Conservation (phyloP, 2,797 vertebrate species). For the Sebastes vulpes region DNA sequence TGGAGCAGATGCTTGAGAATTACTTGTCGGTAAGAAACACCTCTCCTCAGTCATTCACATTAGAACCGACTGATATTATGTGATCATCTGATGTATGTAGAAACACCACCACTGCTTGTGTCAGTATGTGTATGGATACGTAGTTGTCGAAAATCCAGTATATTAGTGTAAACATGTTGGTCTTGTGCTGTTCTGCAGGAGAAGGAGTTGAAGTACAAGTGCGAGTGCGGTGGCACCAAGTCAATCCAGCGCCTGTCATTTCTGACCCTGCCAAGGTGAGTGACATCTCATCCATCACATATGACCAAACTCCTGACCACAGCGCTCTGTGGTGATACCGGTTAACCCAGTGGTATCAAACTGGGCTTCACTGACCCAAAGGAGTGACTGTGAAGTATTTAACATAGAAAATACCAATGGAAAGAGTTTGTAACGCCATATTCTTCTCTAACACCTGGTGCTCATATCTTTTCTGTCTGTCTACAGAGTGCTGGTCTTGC, state of each 20-base stretch:
- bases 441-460: not conserved
- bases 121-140: not conserved
- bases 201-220: not conserved
- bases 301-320: not conserved
- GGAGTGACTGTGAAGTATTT: not conserved
- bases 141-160: not conserved
- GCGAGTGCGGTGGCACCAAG: not conserved
- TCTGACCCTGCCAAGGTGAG: conserved; percentile 16
- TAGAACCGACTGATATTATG: not conserved
- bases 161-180: not conserved
- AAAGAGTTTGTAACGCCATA: not conserved
- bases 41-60: not conserved
- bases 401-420: not conserved
- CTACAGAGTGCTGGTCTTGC: conserved; percentile 22
- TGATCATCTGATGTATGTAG: not conserved
- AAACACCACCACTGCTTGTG: not conserved
- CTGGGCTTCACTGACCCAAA: not conserved
- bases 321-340: not conserved
- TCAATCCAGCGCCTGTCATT: not conserved
- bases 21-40: conserved; percentile 2
- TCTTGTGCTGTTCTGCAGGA: conserved; percentile 2
- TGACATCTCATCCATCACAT: not conserved
- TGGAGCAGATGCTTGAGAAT: conserved; percentile 5
- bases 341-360: not conserved
- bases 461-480: not conserved